Percentiles rank a stretch among this genome's conserved stretches.
These are phyloP conservation scores for Drosophila acutilabella DNA, from an alignment of 2,888 invertebrate species.

Conservation along the genomic window DNA sequence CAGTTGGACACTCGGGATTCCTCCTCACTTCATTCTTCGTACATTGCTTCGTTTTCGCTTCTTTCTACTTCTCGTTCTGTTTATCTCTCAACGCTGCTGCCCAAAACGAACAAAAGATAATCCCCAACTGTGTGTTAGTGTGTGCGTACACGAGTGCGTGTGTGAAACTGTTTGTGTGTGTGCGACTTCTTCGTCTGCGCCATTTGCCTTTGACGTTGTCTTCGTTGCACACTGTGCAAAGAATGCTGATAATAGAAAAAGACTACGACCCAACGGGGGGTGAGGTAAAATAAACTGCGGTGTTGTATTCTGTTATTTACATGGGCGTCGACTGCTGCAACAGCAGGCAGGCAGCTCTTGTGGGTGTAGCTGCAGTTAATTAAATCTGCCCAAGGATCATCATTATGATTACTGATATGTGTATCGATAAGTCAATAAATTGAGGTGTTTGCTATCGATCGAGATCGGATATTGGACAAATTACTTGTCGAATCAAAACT, in stretches of 20 bases:
- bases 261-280: neutral
- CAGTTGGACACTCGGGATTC: slow-evolving; percentile 18
- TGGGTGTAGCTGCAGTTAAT: slow-evolving; percentile 28
- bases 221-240: slow-evolving; percentile 62
- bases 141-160: neutral
- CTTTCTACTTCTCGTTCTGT: slow-evolving; percentile 19
- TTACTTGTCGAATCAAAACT: too few relatives aligned
- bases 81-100: slow-evolving; percentile 24
- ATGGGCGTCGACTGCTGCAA: slow-evolving; percentile 44
- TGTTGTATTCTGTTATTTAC: slow-evolving; percentile 9
- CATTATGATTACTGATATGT: slow-evolving; percentile 1
- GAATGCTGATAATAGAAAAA: slow-evolving; percentile 39
- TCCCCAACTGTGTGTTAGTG: slow-evolving; percentile 19
- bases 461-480: too few relatives aligned
- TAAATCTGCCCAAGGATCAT: slow-evolving; percentile 17
- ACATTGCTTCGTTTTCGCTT: slow-evolving; percentile 16
- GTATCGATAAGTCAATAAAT: neutral
- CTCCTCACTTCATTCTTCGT: slow-evolving; percentile 15
- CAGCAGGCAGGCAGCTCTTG: neutral
- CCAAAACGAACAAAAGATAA: slow-evolving; percentile 36
- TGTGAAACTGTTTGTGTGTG: slow-evolving; percentile 10
- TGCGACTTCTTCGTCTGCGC: slow-evolving; percentile 32
- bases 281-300: slow-evolving; percentile 14
- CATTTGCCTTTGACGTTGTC: slow-evolving; percentile 28
- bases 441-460: too few relatives aligned